Base-by-base conservation (phyloP, 2,888 invertebrate species). In the Callosobruchus maculatus region DNA sequence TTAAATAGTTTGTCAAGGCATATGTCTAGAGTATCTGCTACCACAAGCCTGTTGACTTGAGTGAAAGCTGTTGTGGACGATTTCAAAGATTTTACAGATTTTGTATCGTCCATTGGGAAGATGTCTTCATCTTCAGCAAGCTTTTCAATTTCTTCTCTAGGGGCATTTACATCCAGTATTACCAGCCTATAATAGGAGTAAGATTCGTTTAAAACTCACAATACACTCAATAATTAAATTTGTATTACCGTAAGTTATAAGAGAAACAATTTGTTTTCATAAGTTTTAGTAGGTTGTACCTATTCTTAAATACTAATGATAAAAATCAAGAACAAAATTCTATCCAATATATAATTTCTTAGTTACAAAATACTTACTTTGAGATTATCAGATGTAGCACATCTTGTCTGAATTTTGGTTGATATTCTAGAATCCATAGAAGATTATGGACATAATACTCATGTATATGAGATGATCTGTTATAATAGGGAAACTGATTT, bases 401-500 rank as follows among this genome's bases (percentile, higher is more conserved):
- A 78, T 92, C 90, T 79, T 91, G 90, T 71, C 92, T 89, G 72
- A 95, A 88, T 0, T 90, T 88, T 0, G 95, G 94, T 79, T 94
- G 90, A 84, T 95, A 95, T 69, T 92, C 90, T 75, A 92, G 88
- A 78, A 96, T 89, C 89, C 92, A 91, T 72, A 97, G 89, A 69
- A 96, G 85, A 86, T 96, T 96, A 83, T 93, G 91, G 21, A 95
- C 85, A 85, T 94, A 97, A 18, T 93, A 91, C 82, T 93, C 92
- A 78, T 95, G 93, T 0, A 90, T 85, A 81, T 92, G 91, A 2
- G 92, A 87, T 0, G 92, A 89, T 74, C 90, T 91, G 81, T 92
- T 93, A 84, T 92, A 90, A 85, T 95, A 97, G 0, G 97, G 97
- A 86, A 93, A 97, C 71, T 90, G 88, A 2, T 89, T 88, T 73